A percentile compares a stretch with the other conserved stretches of the same genome.
Evolutionary conservation across 2,888 invertebrate species (phyloP).

Genomic region (Colostygia pectinataria): DNA sequence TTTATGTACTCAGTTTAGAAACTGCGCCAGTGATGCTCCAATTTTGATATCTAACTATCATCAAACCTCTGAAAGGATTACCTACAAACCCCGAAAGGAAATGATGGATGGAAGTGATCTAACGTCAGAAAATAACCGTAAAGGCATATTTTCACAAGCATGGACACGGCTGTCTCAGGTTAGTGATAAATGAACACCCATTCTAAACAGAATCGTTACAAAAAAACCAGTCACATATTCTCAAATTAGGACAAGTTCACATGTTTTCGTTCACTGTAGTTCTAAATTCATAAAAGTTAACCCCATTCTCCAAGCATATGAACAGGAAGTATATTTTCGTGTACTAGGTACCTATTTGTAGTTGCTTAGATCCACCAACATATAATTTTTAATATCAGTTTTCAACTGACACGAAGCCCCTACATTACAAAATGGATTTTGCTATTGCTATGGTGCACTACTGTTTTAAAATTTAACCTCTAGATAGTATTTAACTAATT

Average conservation of each 20-base stretch:
- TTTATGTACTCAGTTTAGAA: constrained; percentile 4
- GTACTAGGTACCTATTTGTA: too few species aligned
- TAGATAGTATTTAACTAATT: too few species aligned
- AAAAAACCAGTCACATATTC: background rate
- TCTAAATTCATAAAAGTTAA: too few species aligned
- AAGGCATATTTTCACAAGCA: constrained; percentile 85
- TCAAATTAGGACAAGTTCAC: background rate
- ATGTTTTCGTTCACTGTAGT: too few species aligned
- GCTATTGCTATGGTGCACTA: too few species aligned
- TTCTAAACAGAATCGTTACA: background rate
- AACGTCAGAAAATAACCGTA: constrained; percentile 81
- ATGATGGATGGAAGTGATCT: constrained; percentile 89
- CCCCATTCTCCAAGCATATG: too few species aligned
- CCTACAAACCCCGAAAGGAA: constrained; percentile 41
- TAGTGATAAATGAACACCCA: constrained; percentile 28
- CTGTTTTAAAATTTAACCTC: too few species aligned
- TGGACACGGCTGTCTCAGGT: constrained; percentile 88
- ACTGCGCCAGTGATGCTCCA: constrained; percentile 44
- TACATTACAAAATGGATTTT: too few species aligned
- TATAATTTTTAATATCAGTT: too few species aligned
- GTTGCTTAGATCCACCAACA: too few species aligned
- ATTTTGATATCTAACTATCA: constrained; percentile 14
- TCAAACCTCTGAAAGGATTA: constrained; percentile 35
- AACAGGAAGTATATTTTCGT: too few species aligned
- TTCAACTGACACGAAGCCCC: too few species aligned